Base-by-base conservation (phyloP, 2,113 vertebrate species). In the Tychaedon coryphoeus region DNA sequence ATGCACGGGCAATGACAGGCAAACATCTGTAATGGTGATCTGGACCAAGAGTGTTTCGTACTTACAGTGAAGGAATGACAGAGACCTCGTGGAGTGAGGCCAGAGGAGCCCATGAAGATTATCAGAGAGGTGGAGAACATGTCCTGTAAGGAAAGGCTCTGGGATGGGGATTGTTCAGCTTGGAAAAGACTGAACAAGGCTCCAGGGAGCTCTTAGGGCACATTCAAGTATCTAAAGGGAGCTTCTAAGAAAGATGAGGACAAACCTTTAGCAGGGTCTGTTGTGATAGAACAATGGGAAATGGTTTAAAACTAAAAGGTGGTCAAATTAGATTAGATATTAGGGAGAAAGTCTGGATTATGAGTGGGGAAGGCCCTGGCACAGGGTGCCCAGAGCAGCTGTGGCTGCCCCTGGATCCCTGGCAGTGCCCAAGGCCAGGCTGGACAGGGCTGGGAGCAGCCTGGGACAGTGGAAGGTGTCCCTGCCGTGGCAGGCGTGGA, bases 1-100 rank as follows among this genome's bases (percentile, higher is more conserved):
- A 4, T 10, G 72, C 38, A 53, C 0, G 0, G 43, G 53, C 25
- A 45, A 57, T 12, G 60, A 54, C 8, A 6, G 23, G 29, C 9
- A 43, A 71, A 83, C 50, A 19, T 13, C 72, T 79, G 43, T 16
- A 24, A 19, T 8, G 33, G 29, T 54, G 56, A 61, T 77, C 18
- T 34, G 66, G n/a, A 24, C 40, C 40, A 60, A n/a, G 61, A 47
- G 3, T 29, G 6, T 51, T 75, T 47, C 58, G 53, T 61, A 25
- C 48, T 31, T 40, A 11, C 14, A 66, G 10, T 1, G 53, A 82
- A 28, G 71, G 28, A 58, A 51, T 36, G 18, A 16, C 51, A 80
- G 10, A 36, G 43, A 28, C 12, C 36, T 65, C 36, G 19, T 28
- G 26, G 43, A 65, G 67, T 8, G 31, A 42, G 66, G 60, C 50